Evolutionary conservation across 2,797 vertebrate genomes (phyloP), one percentile per base, ranked within the genome.

Genomic region (Intellagama lesueurii): DNA sequence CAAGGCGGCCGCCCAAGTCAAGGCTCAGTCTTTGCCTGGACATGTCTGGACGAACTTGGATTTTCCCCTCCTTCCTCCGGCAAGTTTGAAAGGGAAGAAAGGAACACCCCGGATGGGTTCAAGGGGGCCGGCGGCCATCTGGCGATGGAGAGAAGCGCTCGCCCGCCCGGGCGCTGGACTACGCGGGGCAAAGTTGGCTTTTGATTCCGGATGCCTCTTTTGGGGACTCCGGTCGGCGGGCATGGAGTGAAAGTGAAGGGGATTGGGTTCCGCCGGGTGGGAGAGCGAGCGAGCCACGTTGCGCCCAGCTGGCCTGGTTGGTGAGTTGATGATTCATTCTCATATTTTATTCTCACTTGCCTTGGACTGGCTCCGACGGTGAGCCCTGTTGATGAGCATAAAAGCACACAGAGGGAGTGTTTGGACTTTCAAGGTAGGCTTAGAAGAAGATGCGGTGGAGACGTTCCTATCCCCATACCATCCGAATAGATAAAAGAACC

Each of bases 231-330:
- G 83, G 88, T 47, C 91, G 89, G 88, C 66, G 77, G 96, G 96
- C 94, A 96, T 95, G 94, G 95, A 96, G 91, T 95, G 95, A 97
- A 95, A 95, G 94, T 1, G 17, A 60, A 64, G 19, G 68, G 94
- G 88, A 87, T 40, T 11, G 96, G 88, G 90, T 91, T 91, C 70
- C 80, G 17, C 85, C 87, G 24, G 92, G 94, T 89, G 92, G 92
- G 92, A 92, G 94, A 88, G 83, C 94, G 92, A 92, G 92, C 94
- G 93, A 92, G 92, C 93, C 94, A 87, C 52, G 49, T 73, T 17
- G 83, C 77, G 75, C 68, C 95, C 96, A 96, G 97, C 97, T 94
- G 96, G 94, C 95, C 97, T 95, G 98, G 98, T 98, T 94, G 98
- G 98, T 98, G 95, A 98, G 98, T 98, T n/a, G 7, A 44, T 78